Conservation (phyloP, 2,888 invertebrate species). For the Diarsia brunnea region DNA sequence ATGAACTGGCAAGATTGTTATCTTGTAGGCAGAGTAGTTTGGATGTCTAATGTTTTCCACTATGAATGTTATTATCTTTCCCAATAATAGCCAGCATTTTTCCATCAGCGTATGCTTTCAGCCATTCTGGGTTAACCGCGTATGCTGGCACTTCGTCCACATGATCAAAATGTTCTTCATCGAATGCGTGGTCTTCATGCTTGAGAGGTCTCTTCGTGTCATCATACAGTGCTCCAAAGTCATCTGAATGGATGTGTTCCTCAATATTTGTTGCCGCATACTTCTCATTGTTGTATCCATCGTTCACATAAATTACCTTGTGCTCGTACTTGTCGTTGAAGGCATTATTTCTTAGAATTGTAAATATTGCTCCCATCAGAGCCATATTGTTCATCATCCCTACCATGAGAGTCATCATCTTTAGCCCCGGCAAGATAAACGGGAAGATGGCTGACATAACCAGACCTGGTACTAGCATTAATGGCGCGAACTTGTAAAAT, state of each 20-base stretch:
- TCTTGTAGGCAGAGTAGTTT: not conserved
- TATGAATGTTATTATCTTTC: conserved; percentile 36
- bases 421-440: conserved; percentile 92
- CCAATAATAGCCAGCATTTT: conserved; percentile 54
- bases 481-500: conserved; percentile 87
- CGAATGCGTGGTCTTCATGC: conserved; percentile 47
- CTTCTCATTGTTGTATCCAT: conserved; percentile 89
- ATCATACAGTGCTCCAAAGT: conserved; percentile 55
- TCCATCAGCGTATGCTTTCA: conserved; percentile 54
- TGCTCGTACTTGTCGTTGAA: conserved; percentile 89
- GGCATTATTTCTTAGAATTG: conserved; percentile 90
- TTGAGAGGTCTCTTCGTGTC: conserved; percentile 48
- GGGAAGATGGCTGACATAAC: conserved; percentile 92
- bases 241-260: conserved; percentile 65
- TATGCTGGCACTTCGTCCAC: conserved; percentile 67
- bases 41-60: conserved; percentile 27
- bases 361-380: conserved; percentile 91
- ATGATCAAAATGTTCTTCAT: conserved; percentile 63
- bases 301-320: conserved; percentile 90
- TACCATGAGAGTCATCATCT: conserved; percentile 92
- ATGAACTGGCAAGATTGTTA: conserved; percentile 43
- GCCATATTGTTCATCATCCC: conserved; percentile 93
- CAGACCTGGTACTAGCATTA: conserved; percentile 91
- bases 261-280: conserved; percentile 64
- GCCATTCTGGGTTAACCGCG: conserved; percentile 58